These are phyloP conservation scores for Neoseiulus cucumeris DNA, from an alignment of 1,140 invertebrate genomes.

Conservation along the genomic window DNA sequence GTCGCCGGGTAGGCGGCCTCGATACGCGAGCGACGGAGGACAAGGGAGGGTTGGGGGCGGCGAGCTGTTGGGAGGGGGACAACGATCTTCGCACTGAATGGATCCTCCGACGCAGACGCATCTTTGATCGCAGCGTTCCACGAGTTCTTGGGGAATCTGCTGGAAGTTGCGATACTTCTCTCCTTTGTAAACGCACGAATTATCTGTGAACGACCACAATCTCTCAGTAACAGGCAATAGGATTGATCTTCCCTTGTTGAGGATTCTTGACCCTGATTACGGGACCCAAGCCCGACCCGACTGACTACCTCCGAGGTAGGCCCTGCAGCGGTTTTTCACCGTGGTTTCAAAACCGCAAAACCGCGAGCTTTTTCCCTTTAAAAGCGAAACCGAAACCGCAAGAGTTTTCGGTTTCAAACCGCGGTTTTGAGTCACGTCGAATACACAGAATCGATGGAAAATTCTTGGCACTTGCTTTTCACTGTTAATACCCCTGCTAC, in stretches of 20 bases:
- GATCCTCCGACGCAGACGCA: slow-evolving; percentile 70
- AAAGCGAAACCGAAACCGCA: no score
- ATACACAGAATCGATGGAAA: no score
- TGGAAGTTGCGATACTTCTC: slow-evolving; percentile 36
- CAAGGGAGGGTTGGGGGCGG: slow-evolving; percentile 52
- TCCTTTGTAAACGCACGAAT: slow-evolving; percentile 29
- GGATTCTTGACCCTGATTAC: no score
- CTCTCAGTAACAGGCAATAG: no score
- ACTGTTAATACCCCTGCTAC: no score
- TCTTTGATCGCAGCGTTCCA: slow-evolving; percentile 54
- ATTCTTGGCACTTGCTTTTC: no score
- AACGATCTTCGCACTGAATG: slow-evolving; percentile 54
- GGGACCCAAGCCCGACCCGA: not conserved
- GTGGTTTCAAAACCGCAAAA: not conserved
- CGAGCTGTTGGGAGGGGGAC: slow-evolving; percentile 45
- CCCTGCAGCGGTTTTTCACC: no score
- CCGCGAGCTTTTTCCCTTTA: no score
- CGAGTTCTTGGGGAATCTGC: slow-evolving; percentile 39
- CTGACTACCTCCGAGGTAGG: slow-evolving; percentile 1
- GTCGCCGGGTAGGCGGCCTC: slow-evolving; percentile 38
- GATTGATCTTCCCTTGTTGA: no score
- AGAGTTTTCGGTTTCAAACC: no score
- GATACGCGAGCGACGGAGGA: slow-evolving; percentile 27
- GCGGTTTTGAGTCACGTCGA: no score
- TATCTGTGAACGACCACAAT: slow-evolving; percentile 16